Evolutionary conservation across 2,113 vertebrate genomes (phyloP).

Genomic region (Antechinus flavipes): DNA sequence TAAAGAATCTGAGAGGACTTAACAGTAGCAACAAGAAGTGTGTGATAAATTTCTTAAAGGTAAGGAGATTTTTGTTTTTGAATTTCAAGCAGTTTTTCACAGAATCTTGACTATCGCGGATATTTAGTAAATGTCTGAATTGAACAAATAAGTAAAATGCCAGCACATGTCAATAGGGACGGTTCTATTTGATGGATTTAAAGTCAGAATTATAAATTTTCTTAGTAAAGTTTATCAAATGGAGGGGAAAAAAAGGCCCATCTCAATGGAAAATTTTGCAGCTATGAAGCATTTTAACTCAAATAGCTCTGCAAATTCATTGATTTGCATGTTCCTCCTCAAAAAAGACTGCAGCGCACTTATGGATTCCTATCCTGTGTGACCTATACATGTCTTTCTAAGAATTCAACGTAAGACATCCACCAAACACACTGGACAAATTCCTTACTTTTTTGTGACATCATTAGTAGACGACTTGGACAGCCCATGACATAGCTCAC

Average conservation of each 20-base stretch:
- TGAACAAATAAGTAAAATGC: not conserved
- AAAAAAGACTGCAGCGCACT: not conserved
- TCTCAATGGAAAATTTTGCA: conserved; percentile 20
- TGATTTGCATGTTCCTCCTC: not conserved
- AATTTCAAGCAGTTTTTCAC: not conserved
- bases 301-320: not conserved
- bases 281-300: not conserved
- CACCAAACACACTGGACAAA: not conserved
- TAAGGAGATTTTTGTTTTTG: not conserved
- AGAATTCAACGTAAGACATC: not conserved
- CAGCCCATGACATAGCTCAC: not conserved
- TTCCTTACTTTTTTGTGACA: not conserved
- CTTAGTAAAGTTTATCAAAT: conserved; percentile 6
- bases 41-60: not conserved
- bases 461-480: not conserved
- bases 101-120: not conserved
- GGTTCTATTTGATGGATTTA: conserved; percentile 30
- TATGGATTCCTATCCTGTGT: not conserved
- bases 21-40: not conserved
- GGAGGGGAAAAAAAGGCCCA: not conserved
- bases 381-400: not conserved
- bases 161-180: not conserved
- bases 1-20: too few species aligned
- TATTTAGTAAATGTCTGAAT: not conserved
- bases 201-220: not conserved